Percentiles rank a stretch among this genome's conserved stretches.
phyloP scores from a whole-genome alignment of 2,888 invertebrate species.

The Exephanes ischioxanthus region DNA sequence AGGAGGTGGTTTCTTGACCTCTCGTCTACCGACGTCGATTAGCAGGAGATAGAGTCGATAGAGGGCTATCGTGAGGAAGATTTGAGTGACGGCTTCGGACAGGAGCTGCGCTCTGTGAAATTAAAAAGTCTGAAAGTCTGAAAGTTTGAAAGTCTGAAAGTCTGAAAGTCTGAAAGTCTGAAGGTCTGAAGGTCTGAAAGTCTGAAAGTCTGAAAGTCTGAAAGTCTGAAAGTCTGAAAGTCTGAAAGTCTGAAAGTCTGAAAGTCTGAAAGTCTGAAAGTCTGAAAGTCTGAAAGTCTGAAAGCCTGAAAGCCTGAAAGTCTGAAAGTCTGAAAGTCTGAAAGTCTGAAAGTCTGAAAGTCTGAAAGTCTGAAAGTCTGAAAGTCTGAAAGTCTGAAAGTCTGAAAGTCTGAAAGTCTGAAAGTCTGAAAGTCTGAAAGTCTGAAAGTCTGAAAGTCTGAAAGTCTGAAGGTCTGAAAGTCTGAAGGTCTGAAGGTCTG shows the following conservation, averaged over 20 bases:
- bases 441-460: no score
- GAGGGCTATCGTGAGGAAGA: constrained; percentile 89
- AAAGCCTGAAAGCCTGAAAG: background rate
- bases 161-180: no score
- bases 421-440: no score
- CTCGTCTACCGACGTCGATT: constrained; percentile 85
- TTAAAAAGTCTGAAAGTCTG: constrained; percentile 17
- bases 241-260: no score
- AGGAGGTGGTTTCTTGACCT: constrained; percentile 86
- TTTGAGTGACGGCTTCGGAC: constrained; percentile 90
- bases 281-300: background rate
- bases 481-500: no score
- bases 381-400: constrained; percentile 10
- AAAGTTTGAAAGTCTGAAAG: background rate
- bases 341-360: constrained; percentile 10
- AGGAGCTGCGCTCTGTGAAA: constrained; percentile 87
- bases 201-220: no score
- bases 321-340: no score
- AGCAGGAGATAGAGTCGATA: constrained; percentile 90
- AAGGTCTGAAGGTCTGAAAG: no score
- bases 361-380: background rate
- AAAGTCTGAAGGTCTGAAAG: no score
- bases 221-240: no score
- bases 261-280: no score
- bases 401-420: background rate